Base-by-base conservation (phyloP, 2,113 vertebrate genomes). In the Anguilla japonica region DNA sequence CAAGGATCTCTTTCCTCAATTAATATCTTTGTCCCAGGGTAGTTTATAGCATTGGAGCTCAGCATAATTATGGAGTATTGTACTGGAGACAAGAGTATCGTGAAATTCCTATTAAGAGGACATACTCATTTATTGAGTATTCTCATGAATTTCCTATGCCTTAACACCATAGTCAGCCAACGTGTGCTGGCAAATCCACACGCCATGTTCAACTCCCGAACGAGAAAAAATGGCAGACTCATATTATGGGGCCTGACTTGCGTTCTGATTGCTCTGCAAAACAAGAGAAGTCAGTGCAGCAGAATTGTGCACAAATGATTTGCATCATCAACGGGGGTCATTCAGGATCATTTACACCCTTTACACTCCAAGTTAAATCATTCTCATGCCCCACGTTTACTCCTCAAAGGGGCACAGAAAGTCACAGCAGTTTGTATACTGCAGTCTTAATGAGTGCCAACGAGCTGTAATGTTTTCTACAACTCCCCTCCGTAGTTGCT, bases 71-170 rank as follows among this genome's bases (percentile, higher is more conserved):
- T 13, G 9, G 71, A n/a, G n/a, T 26, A 75, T 34, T 34, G 26
- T 75, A 53, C 7, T 53, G 50, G 43, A 75, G 71, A 75, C 71
- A 13, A 75, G 71, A 29, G n/a, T 75, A 13, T 75, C 34, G n/a
- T 75, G 71, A n/a, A 75, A 75, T n/a, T 75, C n/a, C 71, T 34
- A 75, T 75, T 29, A 75, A 75, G 71, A 14, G 71, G 71, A 75
- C 71, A 75, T 14, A 26, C 71, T 75, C 9, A 34, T 34, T 75
- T n/a, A 75, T 75, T 71, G 34, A 34, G 34, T 34, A 34, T 34
- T 34, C 34, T 34, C 34, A 15, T 71, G 63, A 71, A n/a, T n/a
- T 26, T 34, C 71, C 71, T n/a, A 75, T n/a, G 9, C 71, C 13
- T 34, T 75, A 34, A 34, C 13, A n/a, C 7, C 9, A 13, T 34